Conservation (phyloP, 2,888 invertebrate genomes). For the Coelopa pilipes region DNA sequence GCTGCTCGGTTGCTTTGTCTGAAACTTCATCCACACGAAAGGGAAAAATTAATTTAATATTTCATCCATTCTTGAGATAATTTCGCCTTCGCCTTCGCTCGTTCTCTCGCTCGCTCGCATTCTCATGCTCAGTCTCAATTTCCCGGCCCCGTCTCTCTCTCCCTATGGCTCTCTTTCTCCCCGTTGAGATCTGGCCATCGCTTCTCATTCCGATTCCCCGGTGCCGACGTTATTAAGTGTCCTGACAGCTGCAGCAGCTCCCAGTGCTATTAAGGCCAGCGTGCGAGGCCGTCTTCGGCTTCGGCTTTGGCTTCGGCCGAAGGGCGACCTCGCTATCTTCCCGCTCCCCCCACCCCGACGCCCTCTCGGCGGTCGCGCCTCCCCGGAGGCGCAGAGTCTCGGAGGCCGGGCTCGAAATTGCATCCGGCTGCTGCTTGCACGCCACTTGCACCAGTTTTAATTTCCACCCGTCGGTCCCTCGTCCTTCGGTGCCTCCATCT, state of each 20-base stretch:
- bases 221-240: background rate
- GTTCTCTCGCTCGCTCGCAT: no score
- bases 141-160: background rate
- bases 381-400: background rate
- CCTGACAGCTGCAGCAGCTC: background rate
- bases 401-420: background rate
- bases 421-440: background rate
- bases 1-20: background rate
- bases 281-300: no score
- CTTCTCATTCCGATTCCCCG: no score
- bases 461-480: background rate
- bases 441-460: constrained; percentile 10
- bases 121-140: background rate
- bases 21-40: constrained; percentile 16
- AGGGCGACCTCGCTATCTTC: no score
- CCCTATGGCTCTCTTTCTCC: no score
- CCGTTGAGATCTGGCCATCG: no score
- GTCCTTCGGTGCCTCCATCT: background rate
- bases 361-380: background rate
- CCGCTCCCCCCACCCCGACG: background rate
- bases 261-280: background rate
- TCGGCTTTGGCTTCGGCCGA: no score
- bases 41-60: constrained; percentile 35
- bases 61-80: constrained; percentile 34
- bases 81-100: background rate